Conservation (phyloP, 2,888 invertebrate species). For the Margaritifera margaritifera region DNA sequence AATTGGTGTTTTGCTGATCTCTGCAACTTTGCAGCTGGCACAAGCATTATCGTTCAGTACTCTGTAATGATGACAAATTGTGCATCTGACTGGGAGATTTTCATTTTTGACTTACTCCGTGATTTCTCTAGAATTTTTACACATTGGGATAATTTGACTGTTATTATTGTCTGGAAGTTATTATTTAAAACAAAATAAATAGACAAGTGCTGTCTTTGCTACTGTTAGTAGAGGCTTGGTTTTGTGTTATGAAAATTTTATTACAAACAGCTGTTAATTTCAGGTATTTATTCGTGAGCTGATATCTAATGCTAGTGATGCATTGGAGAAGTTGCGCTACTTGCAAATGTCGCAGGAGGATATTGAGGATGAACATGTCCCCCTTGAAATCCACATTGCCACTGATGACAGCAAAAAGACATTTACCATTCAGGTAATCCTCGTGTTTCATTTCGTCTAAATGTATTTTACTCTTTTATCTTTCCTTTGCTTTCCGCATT, state of each 20-base stretch:
- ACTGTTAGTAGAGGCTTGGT: neutral
- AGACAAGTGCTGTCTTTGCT: neutral
- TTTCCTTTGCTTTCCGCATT: neutral
- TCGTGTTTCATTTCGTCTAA: too few relatives aligned
- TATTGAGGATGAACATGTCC: slow-evolving; percentile 71
- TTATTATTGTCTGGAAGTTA: too few relatives aligned
- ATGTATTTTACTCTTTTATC: too few relatives aligned
- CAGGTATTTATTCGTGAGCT: slow-evolving; percentile 95
- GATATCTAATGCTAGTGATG: slow-evolving; percentile 97
- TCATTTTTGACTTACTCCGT: too few relatives aligned
- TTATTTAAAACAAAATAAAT: neutral
- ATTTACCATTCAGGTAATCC: slow-evolving; percentile 85
- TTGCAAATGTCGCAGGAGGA: slow-evolving; percentile 77
- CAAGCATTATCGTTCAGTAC: too few relatives aligned
- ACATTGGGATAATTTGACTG: too few relatives aligned
- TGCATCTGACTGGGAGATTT: too few relatives aligned
- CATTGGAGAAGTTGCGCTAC: slow-evolving; percentile 94
- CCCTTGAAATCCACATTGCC: slow-evolving; percentile 89
- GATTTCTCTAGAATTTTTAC: too few relatives aligned
- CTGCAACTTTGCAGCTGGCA: too few relatives aligned
- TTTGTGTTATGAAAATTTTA: neutral
- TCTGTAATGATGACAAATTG: too few relatives aligned
- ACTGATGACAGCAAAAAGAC: slow-evolving; percentile 90
- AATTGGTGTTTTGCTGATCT: too few relatives aligned
- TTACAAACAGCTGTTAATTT: slow-evolving; percentile 26